phyloP scores from a whole-genome alignment of 1,140 invertebrate genomes.

The honey bee (Apis mellifera) region Amel_HAv3.1 CM009946.2:4514501-4515000 shows the following conservation, averaged over 20 bases:
- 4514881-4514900: neutral
- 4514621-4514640: neutral
- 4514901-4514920: neutral
- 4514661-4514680: conserved; percentile 4
- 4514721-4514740: conserved; percentile 5
- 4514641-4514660: neutral
- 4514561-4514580: neutral
- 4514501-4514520: too few relatives aligned
- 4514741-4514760: neutral
- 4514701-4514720: neutral
- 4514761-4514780: neutral
- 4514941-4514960: neutral
- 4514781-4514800: neutral
- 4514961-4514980: conserved; percentile 14
- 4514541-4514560: neutral
- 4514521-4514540: neutral
- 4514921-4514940: conserved; percentile 55
- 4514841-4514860: conserved; percentile 33
- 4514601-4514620: neutral
- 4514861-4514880: neutral
- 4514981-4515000: conserved; percentile 25
- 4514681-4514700: neutral
- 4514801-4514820: conserved; percentile 64
- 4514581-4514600: neutral
- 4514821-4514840: conserved; percentile 14